phyloP scores from a whole-genome alignment of 1,140 invertebrate species.

The Maconellicoccus hirsutus region DNA sequence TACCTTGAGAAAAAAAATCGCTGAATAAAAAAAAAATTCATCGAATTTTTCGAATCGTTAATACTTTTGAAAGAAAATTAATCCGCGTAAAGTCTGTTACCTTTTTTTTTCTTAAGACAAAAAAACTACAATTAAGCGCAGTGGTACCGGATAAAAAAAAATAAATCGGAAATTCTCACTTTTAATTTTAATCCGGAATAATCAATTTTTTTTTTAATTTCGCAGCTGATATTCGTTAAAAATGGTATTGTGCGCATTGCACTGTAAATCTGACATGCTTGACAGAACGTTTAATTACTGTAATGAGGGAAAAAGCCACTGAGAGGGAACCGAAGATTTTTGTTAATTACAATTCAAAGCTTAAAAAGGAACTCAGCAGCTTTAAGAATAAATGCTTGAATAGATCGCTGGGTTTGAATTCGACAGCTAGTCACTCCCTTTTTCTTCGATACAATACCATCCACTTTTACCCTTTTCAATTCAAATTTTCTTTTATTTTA shows the following conservation, averaged over 20 bases:
- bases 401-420: conserved; percentile 15
- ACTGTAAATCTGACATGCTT: conserved; percentile 21
- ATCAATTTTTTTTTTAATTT: conserved; percentile 16
- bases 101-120: not conserved
- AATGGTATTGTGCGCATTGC: conserved; percentile 13
- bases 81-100: not conserved
- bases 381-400: conserved; percentile 22
- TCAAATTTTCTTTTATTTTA: conserved; percentile 16
- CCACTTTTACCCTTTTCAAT: conserved; percentile 19
- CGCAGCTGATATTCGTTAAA: conserved; percentile 12
- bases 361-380: conserved; percentile 18
- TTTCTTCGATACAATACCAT: conserved; percentile 20
- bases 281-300: conserved; percentile 21
- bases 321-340: conserved; percentile 18
- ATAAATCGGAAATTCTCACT: conserved; percentile 10
- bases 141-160: not conserved
- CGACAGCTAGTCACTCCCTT: conserved; percentile 19
- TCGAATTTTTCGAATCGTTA: not conserved
- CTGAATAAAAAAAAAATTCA: not conserved
- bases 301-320: conserved; percentile 18
- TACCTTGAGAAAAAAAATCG: not conserved
- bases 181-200: conserved; percentile 21
- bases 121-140: not conserved
- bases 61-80: not conserved
- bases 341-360: conserved; percentile 22